phyloP scores from a whole-genome alignment of 2,888 invertebrate genomes.

The Hipparchia sbordonii region DNA sequence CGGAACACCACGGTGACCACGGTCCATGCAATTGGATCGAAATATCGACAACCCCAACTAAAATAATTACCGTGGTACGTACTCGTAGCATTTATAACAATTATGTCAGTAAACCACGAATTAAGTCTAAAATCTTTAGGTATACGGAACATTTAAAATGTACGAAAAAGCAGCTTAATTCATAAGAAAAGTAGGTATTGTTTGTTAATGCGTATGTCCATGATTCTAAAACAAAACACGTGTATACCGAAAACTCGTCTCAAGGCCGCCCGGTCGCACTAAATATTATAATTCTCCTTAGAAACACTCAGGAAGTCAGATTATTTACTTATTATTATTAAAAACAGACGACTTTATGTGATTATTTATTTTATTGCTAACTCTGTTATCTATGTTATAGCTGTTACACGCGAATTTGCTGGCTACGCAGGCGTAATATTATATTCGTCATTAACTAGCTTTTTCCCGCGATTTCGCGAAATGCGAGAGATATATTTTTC shows the following conservation, averaged over 20 bases:
- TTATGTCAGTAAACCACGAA: too few species aligned
- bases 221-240: constrained; percentile 21
- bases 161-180: background rate
- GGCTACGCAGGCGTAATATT: too few species aligned
- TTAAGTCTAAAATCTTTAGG: too few species aligned
- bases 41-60: too few species aligned
- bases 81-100: too few species aligned
- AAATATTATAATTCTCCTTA: constrained; percentile 37
- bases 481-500: too few species aligned
- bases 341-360: constrained; percentile 10
- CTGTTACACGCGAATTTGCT: background rate
- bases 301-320: constrained; percentile 35
- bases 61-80: too few species aligned
- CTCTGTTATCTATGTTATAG: background rate
- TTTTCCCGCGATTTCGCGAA: too few species aligned
- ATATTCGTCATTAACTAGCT: too few species aligned
- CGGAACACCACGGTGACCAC: too few species aligned
- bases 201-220: constrained; percentile 2
- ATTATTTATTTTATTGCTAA: background rate
- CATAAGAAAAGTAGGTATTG: background rate
- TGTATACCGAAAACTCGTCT: constrained; percentile 33
- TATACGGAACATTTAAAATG: too few species aligned
- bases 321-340: constrained; percentile 21
- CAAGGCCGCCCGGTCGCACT: constrained; percentile 39
- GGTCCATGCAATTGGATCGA: too few species aligned